Percentiles rank a stretch among this genome's conserved stretches.
Evolutionary conservation across 2,113 vertebrate genomes (phyloP).

Genomic region (Tachysurus fulvidraco): DNA sequence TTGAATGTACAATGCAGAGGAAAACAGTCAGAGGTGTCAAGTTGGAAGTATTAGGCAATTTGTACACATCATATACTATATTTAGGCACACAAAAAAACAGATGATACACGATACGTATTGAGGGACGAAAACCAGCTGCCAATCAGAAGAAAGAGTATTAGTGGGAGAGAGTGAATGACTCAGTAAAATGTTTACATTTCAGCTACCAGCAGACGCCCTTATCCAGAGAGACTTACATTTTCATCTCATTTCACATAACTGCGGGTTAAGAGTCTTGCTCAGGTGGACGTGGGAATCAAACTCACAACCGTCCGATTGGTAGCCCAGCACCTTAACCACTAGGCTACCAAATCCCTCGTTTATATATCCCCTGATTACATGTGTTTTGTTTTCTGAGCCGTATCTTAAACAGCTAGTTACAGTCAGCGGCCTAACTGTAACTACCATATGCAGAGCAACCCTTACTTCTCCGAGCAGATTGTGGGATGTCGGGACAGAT

Average conservation of each 20-base stretch:
- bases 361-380: background rate
- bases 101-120: background rate
- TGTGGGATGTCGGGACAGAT: background rate
- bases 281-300: too few relatives aligned
- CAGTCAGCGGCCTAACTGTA: background rate
- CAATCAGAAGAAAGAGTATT: background rate
- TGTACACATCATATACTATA: background rate
- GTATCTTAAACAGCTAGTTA: background rate
- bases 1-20: background rate
- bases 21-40: background rate
- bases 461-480: background rate
- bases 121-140: background rate
- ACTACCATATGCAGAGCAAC: background rate
- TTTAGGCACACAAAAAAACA: background rate
- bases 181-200: background rate
- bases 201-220: too few relatives aligned
- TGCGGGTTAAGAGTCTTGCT: too few relatives aligned
- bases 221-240: background rate
- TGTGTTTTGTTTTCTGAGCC: background rate
- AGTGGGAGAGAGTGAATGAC: background rate
- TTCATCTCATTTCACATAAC: too few relatives aligned
- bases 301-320: too few relatives aligned
- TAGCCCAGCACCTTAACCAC: too few relatives aligned
- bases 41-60: background rate
- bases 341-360: too few relatives aligned